A percentile compares a stretch with the other conserved stretches of the same genome.
Evolutionary conservation across 2,797 vertebrate genomes (phyloP).

Genomic region (Oophaga sylvatica): DNA sequence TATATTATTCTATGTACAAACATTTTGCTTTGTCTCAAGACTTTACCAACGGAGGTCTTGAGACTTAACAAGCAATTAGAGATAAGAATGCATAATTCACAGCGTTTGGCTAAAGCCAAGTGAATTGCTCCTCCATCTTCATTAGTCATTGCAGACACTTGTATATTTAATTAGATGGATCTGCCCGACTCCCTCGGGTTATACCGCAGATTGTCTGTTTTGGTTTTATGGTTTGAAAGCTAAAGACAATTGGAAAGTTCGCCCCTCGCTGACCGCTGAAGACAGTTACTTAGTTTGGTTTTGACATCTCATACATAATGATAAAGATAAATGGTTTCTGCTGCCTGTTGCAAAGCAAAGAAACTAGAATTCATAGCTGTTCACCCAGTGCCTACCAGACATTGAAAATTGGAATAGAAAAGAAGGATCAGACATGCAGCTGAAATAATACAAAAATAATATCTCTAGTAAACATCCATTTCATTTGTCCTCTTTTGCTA

Average conservation of each 20-base stretch:
- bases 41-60: conserved; percentile 28
- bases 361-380: conserved; percentile 25
- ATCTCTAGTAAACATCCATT: too few relatives aligned
- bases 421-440: background rate
- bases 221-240: conserved; percentile 19
- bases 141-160: conserved; percentile 49
- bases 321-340: conserved; percentile 49
- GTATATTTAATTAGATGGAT: conserved; percentile 51
- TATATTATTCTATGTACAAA: background rate
- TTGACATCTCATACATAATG: conserved; percentile 20
- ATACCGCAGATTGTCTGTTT: conserved; percentile 1
- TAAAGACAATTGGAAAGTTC: conserved; percentile 24
- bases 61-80: conserved; percentile 52
- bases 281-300: conserved; percentile 25
- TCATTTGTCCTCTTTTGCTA: too few relatives aligned
- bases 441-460: background rate
- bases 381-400: background rate
- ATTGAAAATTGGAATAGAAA: background rate
- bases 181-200: conserved; percentile 18
- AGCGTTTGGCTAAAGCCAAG: conserved; percentile 34
- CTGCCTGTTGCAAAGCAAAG: background rate
- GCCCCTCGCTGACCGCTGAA: conserved; percentile 10
- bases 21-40: conserved; percentile 22
- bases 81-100: conserved; percentile 32
- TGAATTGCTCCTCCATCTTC: conserved; percentile 33